Percentiles rank a stretch among this genome's conserved stretches.
phyloP scores from a whole-genome alignment of 2,797 vertebrate genomes.

The Selene dorsalis region DNA sequence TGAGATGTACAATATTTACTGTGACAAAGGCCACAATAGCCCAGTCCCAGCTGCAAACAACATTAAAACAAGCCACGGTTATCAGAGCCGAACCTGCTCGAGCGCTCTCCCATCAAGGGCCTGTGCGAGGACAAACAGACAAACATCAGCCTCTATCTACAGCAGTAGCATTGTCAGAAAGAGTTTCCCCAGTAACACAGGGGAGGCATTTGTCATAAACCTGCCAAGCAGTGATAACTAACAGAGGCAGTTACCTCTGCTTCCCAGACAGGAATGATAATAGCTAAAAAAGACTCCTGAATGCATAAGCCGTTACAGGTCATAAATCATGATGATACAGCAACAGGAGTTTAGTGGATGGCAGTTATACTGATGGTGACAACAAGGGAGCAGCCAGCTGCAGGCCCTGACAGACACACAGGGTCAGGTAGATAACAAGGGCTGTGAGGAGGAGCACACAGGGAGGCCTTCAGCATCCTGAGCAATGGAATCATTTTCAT shows the following conservation, averaged over 20 bases:
- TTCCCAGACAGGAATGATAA: conserved; percentile 63
- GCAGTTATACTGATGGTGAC: conserved; percentile 50
- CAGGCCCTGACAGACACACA: conserved; percentile 40
- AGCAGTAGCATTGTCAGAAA: conserved; percentile 38
- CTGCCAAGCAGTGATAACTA: conserved; percentile 65
- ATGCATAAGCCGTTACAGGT: conserved; percentile 56
- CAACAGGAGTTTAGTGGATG: conserved; percentile 42
- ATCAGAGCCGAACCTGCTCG: conserved; percentile 36
- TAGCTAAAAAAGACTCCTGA: conserved; percentile 51
- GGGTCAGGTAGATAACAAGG: conserved; percentile 58
- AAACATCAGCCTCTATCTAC: conserved; percentile 57
- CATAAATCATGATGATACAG: conserved; percentile 69
- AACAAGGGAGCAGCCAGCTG: conserved; percentile 49
- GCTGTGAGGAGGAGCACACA: conserved; percentile 16
- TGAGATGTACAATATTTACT: conserved; percentile 31
- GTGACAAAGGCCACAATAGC: conserved; percentile 22
- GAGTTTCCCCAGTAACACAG: conserved; percentile 49
- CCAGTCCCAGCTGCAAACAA: conserved; percentile 40
- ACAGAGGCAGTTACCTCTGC: conserved; percentile 58
- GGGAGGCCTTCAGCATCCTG: conserved; percentile 10
- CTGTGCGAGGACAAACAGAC: conserved; percentile 42
- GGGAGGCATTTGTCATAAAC: conserved; percentile 70
- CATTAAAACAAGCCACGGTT: conserved; percentile 39
- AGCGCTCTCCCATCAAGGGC: conserved; percentile 34
- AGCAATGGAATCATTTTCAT: conserved; percentile 7